A percentile compares a stretch with the other conserved stretches of the same genome.
Conservation (phyloP, 2,888 invertebrate genomes). For the Oscheius sp. region DNA sequence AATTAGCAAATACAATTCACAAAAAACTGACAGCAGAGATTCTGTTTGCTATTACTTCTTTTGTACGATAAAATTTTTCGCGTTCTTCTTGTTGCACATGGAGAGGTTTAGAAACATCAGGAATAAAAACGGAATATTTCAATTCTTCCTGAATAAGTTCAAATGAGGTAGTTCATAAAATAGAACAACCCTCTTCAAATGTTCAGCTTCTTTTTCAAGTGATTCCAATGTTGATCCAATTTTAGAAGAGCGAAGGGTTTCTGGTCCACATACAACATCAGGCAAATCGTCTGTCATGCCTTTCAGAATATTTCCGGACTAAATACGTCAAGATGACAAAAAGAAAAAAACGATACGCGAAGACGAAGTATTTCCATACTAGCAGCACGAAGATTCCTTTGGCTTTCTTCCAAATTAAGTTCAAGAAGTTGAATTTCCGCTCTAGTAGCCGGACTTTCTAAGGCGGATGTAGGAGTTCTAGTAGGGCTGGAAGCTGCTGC, state of each 20-base stretch:
- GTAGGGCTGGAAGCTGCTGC: background rate
- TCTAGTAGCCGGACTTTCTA: constrained; percentile 3
- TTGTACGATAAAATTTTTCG: constrained; percentile 3
- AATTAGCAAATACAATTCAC: background rate
- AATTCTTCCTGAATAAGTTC: constrained; percentile 31
- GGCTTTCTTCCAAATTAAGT: constrained; percentile 20
- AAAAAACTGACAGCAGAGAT: constrained; percentile 6
- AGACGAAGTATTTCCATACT: constrained; percentile 29
- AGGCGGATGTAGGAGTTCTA: background rate
- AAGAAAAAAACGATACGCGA: background rate
- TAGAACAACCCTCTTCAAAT: constrained; percentile 21
- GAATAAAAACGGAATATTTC: constrained; percentile 28
- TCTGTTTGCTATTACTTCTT: constrained; percentile 7
- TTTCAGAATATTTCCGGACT: background rate
- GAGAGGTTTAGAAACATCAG: constrained; percentile 12
- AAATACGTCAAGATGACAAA: background rate
- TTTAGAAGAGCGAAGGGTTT: constrained; percentile 21
- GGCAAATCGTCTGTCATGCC: constrained; percentile 15
- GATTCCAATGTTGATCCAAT: constrained; percentile 4
- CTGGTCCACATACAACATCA: constrained; percentile 33
- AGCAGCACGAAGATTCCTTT: constrained; percentile 19
- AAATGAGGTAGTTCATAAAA: no score
- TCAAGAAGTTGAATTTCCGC: constrained; percentile 32
- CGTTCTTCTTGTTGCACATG: constrained; percentile 8
- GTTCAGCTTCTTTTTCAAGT: constrained; percentile 32